Base-by-base conservation (phyloP, 2,113 vertebrate genomes). In the Dromas ardeola region DNA sequence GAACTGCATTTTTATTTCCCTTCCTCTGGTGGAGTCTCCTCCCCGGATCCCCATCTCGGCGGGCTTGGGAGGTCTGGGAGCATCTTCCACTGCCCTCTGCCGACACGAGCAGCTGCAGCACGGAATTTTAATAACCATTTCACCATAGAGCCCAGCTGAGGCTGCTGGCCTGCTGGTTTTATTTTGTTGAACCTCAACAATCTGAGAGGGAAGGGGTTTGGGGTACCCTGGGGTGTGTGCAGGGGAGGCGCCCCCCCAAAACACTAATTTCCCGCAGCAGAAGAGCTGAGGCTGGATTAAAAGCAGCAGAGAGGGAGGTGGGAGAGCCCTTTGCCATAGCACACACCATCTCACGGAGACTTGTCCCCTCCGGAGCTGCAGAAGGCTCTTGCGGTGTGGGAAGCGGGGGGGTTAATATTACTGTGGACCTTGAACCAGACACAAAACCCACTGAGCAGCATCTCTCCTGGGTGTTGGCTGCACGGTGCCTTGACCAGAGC, bases 31-130 rank as follows among this genome's bases (percentile, higher is more conserved):
- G 49, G 80, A 97, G 80, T 92, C 96, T 96, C 96, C 95, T 96
- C 96, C 97, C 96, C 95, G 94, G 95, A 97, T 96, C 91, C 88
- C 86, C 80, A 76, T 34, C 73, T 86, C 86, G 6, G 9, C 80
- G 27, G 49, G 86, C 59, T 82, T 6, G 66, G 69, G 40, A 92
- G 67, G 8, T 13, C 86, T 93, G 86, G 58, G 40, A 91, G 89
- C 81, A 90, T 97, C 95, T 95, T 96, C 84, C 94, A 95, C 93
- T 95, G 95, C 97, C 97, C 97, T 93, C 97, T 97, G 96, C 93
- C 45, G 96, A 93, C 85, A 3, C 36, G 4, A 43, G 13, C 17
- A 85, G 88, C 79, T 3, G 14, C 59, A 14, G 29, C 21, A 40
- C 40, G 47, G 3, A 1, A 20, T 80, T 73, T 72, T 65, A 27